Evolutionary conservation across 92 coral and sea anemone genomes (phyloP), one percentile per base, ranked within the genome.

Genomic region (Paragorgia papillata): DNA sequence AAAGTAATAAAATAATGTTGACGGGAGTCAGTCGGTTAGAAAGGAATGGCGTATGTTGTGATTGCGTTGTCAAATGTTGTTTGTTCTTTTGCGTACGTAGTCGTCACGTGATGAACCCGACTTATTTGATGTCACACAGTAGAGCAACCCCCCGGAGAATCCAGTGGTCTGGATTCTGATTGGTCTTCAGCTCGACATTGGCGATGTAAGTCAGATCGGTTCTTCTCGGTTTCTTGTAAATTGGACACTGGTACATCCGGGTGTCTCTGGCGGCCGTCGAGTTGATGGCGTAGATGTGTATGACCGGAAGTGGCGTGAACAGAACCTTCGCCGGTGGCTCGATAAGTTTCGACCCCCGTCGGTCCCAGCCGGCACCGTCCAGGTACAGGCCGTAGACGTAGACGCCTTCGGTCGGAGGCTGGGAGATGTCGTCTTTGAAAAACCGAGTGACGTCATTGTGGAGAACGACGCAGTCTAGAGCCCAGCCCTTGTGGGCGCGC

Each of bases 401-500:
- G 28, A 95, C 97, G n/a, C 97, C 99, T 75, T 95, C 96, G 5
- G 90, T 70, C 13, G 98, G 98, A 63, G 98, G 94, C 60, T 85
- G 87, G 24, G 85, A 64, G 79, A 94, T 88, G 88, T 94, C 98
- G 67, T 94, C 98, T 74, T 94, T 94, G 80, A 83, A 88, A 82
- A 90, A 90, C 10, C 94, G 82, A 3, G 97, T 93, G 85, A 90
- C 97, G 87, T 90, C 97, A 80, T 93, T 93, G 79, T 94, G 98
- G 25, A 91, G 89, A 12, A 94, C 86, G 12, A 94, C 98, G 63
- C 97, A 87, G 90, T 94, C 98, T 28, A 94, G 78, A 21, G 98
- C 98, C 97, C 97, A 93, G 68, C 97, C 97, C 73, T 93, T 93
- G 82, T 93, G 97, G 31, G 97, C 97, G 53, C 97, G 97, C 43